phyloP scores from a whole-genome alignment of 2,797 vertebrate species.

The Coregonus suidteri region DNA sequence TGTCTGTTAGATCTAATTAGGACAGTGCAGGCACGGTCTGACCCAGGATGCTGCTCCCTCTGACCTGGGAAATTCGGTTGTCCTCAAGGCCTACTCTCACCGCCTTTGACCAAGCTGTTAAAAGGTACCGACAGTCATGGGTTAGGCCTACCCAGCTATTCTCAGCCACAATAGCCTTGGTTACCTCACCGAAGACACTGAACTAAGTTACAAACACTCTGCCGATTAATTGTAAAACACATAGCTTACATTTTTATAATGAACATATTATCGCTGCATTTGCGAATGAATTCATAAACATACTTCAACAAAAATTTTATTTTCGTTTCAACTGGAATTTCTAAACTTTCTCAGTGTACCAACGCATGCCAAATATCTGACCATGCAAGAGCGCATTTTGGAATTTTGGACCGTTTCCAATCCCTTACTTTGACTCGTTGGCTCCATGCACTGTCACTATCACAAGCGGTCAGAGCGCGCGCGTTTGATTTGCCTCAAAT shows the following conservation, averaged over 20 bases:
- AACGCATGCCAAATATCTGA: neutral
- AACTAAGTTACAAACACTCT: too few species aligned
- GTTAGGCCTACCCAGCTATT: neutral
- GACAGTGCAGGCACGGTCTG: conserved; percentile 50
- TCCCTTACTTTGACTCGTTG: conserved; percentile 15
- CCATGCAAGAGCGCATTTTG: neutral
- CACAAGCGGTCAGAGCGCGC: neutral
- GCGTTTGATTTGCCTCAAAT: conserved; percentile 35
- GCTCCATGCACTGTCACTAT: neutral
- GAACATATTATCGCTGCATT: too few species aligned
- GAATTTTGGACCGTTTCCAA: conserved; percentile 14
- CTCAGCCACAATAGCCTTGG: neutral
- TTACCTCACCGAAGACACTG: neutral
- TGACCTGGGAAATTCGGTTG: conserved; percentile 50
- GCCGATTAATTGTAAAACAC: too few species aligned
- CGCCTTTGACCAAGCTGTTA: neutral
- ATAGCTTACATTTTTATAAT: too few species aligned
- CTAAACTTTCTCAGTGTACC: neutral
- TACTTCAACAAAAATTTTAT: too few species aligned
- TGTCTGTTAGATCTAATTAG: conserved; percentile 76
- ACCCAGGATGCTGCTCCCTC: conserved; percentile 46
- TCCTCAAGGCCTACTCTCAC: neutral
- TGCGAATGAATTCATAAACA: too few species aligned
- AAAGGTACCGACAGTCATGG: neutral
- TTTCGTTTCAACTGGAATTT: too few species aligned